Evolutionary conservation across 2,888 invertebrate species (phyloP).

Genomic region (Stenurella melanura): DNA sequence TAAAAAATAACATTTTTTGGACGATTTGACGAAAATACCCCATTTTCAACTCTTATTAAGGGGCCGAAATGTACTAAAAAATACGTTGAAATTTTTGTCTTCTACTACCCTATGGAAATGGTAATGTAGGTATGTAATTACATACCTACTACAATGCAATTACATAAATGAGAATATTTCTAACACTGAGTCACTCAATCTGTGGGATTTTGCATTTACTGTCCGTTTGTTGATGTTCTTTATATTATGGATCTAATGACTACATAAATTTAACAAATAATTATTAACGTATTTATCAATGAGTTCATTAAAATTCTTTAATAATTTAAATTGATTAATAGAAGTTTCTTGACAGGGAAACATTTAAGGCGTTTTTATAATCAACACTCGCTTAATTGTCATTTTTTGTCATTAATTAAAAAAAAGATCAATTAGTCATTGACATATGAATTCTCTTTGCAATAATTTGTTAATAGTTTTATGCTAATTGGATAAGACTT

Average conservation of each 20-base stretch:
- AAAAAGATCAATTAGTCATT: background rate
- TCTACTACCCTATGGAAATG: no score
- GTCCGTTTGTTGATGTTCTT: background rate
- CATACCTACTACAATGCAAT: no score
- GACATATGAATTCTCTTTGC: background rate
- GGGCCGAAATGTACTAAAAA: no score
- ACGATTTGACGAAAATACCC: no score
- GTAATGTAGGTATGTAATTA: no score
- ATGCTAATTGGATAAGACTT: background rate
- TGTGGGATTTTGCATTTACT: background rate
- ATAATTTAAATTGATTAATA: background rate
- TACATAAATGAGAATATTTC: background rate
- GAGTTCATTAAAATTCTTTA: slow-evolving; percentile 13
- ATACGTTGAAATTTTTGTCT: no score
- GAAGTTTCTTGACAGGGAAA: background rate
- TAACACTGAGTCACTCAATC: background rate
- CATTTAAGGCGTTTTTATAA: background rate
- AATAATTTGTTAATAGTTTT: background rate
- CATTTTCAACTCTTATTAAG: no score
- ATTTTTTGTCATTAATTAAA: background rate
- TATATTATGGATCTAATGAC: background rate
- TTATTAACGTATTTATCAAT: slow-evolving; percentile 16
- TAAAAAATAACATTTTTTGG: no score
- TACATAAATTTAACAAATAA: background rate
- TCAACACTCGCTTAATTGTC: background rate